phyloP scores from a whole-genome alignment of 2,888 invertebrate species.

The Endomychus coccineus region DNA sequence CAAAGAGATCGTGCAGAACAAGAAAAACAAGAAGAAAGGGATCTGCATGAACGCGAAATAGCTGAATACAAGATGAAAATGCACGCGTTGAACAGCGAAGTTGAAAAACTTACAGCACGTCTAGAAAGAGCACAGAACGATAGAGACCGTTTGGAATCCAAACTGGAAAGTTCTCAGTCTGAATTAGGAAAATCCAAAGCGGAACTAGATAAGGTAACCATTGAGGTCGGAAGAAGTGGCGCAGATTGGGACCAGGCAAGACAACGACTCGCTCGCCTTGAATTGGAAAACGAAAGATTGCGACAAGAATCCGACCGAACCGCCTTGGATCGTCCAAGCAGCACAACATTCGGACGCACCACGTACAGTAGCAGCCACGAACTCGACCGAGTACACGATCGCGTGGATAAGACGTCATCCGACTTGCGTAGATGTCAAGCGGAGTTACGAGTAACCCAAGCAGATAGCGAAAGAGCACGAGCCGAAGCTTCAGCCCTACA shows the following conservation, averaged over 20 bases:
- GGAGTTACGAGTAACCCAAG: slow-evolving; percentile 83
- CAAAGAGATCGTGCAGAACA: slow-evolving; percentile 93
- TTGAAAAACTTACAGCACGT: slow-evolving; percentile 78
- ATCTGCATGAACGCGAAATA: slow-evolving; percentile 84
- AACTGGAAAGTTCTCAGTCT: slow-evolving; percentile 86
- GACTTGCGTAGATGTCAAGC: slow-evolving; percentile 84
- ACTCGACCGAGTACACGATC: slow-evolving; percentile 72
- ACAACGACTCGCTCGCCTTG: slow-evolving; percentile 74
- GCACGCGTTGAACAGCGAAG: slow-evolving; percentile 84
- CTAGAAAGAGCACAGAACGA: slow-evolving; percentile 84
- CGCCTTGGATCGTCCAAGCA: slow-evolving; percentile 25
- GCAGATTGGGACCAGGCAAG: slow-evolving; percentile 84
- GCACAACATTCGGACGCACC: slow-evolving; percentile 75
- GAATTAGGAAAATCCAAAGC: slow-evolving; percentile 92
- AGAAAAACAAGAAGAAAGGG: slow-evolving; percentile 93
- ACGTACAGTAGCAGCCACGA: slow-evolving; percentile 66
- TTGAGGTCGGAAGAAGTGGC: slow-evolving; percentile 81
- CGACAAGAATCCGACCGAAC: slow-evolving; percentile 67
- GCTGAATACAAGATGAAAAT: slow-evolving; percentile 94
- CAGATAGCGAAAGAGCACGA: slow-evolving; percentile 81
- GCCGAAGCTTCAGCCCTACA: slow-evolving; percentile 78
- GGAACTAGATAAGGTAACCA: slow-evolving; percentile 84
- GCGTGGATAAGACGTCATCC: slow-evolving; percentile 76
- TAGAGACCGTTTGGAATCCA: slow-evolving; percentile 84
- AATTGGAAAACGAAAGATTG: slow-evolving; percentile 84